A percentile compares a stretch with the other conserved stretches of the same genome.
phyloP scores from a whole-genome alignment of 2,888 invertebrate species.

The Nineta flava region DNA sequence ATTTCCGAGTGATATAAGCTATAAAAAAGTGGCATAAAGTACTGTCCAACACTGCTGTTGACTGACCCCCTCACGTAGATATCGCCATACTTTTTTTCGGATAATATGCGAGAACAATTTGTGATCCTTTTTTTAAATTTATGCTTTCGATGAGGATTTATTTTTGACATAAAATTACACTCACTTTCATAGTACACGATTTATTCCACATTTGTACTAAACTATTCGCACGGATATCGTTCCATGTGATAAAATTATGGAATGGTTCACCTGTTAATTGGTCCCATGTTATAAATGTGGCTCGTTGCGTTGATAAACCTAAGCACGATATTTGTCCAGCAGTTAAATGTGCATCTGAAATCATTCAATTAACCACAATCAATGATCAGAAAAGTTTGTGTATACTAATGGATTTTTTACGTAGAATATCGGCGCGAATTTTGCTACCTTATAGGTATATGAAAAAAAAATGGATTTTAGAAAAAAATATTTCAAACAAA shows the following conservation, averaged over 20 bases:
- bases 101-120: too few species aligned
- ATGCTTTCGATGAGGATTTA: too few species aligned
- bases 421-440: too few species aligned
- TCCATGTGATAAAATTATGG: constrained; percentile 56
- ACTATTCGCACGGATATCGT: constrained; percentile 40
- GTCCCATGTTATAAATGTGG: constrained; percentile 50
- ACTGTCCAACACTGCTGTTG: background rate
- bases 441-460: too few species aligned
- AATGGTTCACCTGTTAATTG: constrained; percentile 38
- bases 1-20: too few species aligned
- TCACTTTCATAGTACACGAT: constrained; percentile 34
- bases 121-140: too few species aligned
- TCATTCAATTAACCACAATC: constrained; percentile 3
- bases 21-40: too few species aligned
- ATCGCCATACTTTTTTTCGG: too few species aligned
- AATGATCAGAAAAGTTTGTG: background rate
- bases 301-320: constrained; percentile 46
- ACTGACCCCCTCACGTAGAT: too few species aligned
- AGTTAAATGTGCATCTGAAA: constrained; percentile 51
- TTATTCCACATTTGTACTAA: constrained; percentile 38
- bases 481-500: too few species aligned
- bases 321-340: constrained; percentile 56
- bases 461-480: background rate
- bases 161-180: too few species aligned
- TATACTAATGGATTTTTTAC: too few species aligned